Evolutionary conservation across 2,888 invertebrate genomes (phyloP), one percentile per base, ranked within the genome.

Genomic region (Caenorhabditis panamensis): DNA sequence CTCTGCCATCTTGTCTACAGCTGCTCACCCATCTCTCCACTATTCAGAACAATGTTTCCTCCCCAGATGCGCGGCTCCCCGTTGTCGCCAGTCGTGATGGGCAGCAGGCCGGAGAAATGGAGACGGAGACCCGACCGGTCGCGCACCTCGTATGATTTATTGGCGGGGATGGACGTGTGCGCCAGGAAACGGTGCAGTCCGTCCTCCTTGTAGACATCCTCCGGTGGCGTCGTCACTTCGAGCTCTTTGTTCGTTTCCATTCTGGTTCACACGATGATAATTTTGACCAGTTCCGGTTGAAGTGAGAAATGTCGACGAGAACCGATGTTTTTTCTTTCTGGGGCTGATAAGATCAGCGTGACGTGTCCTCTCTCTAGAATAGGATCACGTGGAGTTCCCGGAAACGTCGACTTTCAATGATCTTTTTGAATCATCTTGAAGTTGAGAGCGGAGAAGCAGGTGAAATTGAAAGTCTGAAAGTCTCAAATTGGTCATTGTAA

Each of bases 11-110:
- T 26, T n/a, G 11, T 18, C 56, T 37, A 18, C 44, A 44, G 11
- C n/a, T 16, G 37, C 69, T 78, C 66, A 80, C 80, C 76, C n/a
- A 81, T 24, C 22, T 76, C 71, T 2, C 49, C 76, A 26, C 66
- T 51, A 63, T 81, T 81, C 56, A 81, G 44, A 72, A 77, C 72
- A 24, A 81, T 72, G 56, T 72, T 81, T 5, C 49, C 62, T 24
- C 54, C 67, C 81, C 81, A 81, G 51, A 63, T 66, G 49, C 76
- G 71, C 31, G 44, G 72, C 44, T 66, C 36, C 18, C 69, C 67
- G 16, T 81, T 58, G 28, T 75, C 76, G 24, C 62, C 76, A 2
- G 67, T 73, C 26, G 66, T 72, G 47, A 72, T 41, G 28, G 81
- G 81, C 67, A 76, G 44, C 13, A 81, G 53, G 41, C 71, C 71